Conservation (phyloP, 2,797 vertebrate genomes). For the Halcyon badia region DNA sequence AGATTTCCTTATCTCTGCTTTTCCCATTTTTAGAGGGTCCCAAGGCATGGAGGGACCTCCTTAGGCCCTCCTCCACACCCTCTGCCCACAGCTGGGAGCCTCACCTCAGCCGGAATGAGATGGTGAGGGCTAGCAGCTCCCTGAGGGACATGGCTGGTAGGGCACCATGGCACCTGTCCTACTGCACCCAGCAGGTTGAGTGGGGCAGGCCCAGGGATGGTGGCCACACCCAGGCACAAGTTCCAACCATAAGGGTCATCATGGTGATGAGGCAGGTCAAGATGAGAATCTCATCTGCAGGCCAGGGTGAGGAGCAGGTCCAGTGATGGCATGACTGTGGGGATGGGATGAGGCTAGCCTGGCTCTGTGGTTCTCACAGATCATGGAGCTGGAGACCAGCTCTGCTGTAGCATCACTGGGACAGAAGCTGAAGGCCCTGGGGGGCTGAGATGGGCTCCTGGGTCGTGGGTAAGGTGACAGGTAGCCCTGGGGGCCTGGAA, state of each 20-base stretch:
- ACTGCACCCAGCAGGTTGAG: not conserved
- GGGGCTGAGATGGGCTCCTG: not conserved
- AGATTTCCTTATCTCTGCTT: not conserved
- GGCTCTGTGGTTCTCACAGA: accelerated
- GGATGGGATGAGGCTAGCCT: not conserved
- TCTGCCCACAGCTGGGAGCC: accelerated
- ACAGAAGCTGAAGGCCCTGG: not conserved
- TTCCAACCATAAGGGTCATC: not conserved
- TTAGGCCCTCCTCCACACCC: not conserved
- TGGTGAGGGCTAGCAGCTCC: accelerated
- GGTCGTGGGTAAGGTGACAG: accelerated
- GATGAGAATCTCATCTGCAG: accelerated
- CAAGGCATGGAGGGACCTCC: accelerated
- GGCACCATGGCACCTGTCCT: accelerated
- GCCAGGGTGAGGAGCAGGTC: not conserved
- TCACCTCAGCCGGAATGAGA: not conserved
- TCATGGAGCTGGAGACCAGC: not conserved
- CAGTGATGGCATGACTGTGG: not conserved
- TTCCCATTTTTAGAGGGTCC: not conserved
- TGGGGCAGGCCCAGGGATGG: not conserved
- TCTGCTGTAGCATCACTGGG: accelerated
- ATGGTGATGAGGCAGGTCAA: accelerated
- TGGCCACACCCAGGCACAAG: not conserved
- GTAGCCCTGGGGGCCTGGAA: not conserved
- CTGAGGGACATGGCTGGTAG: accelerated